Conservation (phyloP, 2,113 vertebrate species). For the Brachirus orientalis region DNA sequence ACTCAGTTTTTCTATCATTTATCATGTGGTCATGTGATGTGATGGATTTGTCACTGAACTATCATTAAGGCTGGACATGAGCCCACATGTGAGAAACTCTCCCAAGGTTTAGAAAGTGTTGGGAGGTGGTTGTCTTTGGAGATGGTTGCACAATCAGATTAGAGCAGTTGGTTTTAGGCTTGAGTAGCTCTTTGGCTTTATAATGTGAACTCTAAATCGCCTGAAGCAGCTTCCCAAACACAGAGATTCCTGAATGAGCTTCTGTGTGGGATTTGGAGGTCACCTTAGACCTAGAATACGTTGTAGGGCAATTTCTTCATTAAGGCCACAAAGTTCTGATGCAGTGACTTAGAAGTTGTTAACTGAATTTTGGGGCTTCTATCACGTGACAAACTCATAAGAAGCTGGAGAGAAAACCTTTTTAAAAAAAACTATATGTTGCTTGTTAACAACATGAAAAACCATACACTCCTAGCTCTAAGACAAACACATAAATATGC, state of each 20-base stretch:
- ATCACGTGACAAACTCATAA: no score
- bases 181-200: constrained; percentile 41
- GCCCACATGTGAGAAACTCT: constrained; percentile 25
- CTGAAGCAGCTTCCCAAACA: constrained; percentile 49
- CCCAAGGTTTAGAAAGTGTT: constrained; percentile 16
- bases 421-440: not conserved
- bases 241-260: constrained; percentile 43
- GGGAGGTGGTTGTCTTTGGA: constrained; percentile 36
- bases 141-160: constrained; percentile 57
- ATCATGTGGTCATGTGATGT: constrained; percentile 9
- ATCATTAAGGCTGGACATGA: not conserved
- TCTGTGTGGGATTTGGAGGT: constrained; percentile 19
- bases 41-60: constrained; percentile 17
- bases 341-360: not conserved
- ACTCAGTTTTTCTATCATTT: no score
- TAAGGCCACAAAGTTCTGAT: not conserved
- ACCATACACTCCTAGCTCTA: no score
- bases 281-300: constrained; percentile 16
- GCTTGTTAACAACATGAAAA: no score
- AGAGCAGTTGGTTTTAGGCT: constrained; percentile 53
- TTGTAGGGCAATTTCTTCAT: not conserved
- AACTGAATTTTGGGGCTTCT: no score
- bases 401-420: not conserved
- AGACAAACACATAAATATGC: not conserved
- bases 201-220: constrained; percentile 35